Evolutionary conservation across 2,888 invertebrate species (phyloP).

Genomic region (Byasa hedistus): DNA sequence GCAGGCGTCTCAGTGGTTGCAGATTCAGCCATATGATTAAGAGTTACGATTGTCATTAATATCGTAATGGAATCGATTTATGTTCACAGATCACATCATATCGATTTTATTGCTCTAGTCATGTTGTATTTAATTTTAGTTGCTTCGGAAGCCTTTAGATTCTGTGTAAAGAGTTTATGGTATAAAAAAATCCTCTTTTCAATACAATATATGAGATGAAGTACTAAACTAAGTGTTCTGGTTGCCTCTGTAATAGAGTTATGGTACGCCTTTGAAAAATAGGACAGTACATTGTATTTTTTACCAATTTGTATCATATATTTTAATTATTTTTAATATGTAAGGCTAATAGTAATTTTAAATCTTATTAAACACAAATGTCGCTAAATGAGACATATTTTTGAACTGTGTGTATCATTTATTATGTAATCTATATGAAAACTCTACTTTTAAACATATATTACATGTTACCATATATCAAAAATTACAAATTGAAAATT

Average conservation of each 20-base stretch:
- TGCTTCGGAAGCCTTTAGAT: conserved; percentile 44
- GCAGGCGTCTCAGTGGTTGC: conserved; percentile 51
- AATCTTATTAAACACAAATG: no score
- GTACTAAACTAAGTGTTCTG: no score
- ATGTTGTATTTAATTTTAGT: conserved; percentile 53
- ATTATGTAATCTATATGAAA: neutral
- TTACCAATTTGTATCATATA: no score
- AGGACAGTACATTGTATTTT: no score
- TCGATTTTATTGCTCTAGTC: conserved; percentile 55
- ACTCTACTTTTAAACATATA: neutral
- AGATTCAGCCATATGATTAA: conserved; percentile 60
- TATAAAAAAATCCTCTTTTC: conserved; percentile 34
- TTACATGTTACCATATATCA: neutral
- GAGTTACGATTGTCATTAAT: conserved; percentile 72
- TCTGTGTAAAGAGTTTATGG: conserved; percentile 38
- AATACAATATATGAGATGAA: no score
- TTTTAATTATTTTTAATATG: no score
- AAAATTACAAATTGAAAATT: neutral
- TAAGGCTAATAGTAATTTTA: no score
- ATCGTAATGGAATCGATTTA: conserved; percentile 70
- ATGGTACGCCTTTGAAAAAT: no score
- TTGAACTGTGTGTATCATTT: neutral
- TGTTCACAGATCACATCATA: conserved; percentile 59
- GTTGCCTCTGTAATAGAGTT: no score
- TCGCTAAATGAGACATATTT: neutral